Evolutionary conservation across 2,888 invertebrate genomes (phyloP), one percentile per base, ranked within the genome.

Genomic region (Drosophila koepferae): DNA sequence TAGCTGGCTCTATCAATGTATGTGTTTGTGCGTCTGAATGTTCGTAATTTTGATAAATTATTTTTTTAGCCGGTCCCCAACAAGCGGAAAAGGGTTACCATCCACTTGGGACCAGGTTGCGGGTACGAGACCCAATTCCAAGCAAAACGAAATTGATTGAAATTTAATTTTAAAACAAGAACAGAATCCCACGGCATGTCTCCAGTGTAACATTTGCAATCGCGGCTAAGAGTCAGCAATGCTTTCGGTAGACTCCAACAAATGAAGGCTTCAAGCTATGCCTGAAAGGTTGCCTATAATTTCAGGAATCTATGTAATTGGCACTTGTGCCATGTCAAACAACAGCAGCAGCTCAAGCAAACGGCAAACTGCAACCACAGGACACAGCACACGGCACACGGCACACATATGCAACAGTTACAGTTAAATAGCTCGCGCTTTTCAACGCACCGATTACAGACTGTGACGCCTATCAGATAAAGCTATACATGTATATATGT

Each of bases 21-120:
- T 55, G 53, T 49, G 23, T 51, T 49, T 31, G 41, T 28, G 36
- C 23, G 28, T 28, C 36, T 41, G 61, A 59, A 31, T 71, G 75
- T 74, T 78, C 73, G 89, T 89, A 91, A 91, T 91, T 91, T 89
- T 91, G 90, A 91, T 91, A 90, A 91, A 91, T 91, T 89, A 90
- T 89, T 89, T 91, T 90, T 86, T 89, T 81, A 59, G 68, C 71
- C 73, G 43, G n/a, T 51, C 48, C 59, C 36, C 62, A 72, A 55
- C 68, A 66, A 64, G 62, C 55, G 63, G 59, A 84, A 84, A 86
- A 90, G 86, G 86, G 86, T 86, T 86, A 81, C 86, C 90, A 86
- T 73, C 71, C 86, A 89, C 86, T 86, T 77, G 86, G 90, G 86
- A 81, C 60, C 59, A 28, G 55, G 51, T 18, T 10, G 34, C 53